Evolutionary conservation across 2,888 invertebrate species (phyloP).

Genomic region (Drosophila picticornis): DNA sequence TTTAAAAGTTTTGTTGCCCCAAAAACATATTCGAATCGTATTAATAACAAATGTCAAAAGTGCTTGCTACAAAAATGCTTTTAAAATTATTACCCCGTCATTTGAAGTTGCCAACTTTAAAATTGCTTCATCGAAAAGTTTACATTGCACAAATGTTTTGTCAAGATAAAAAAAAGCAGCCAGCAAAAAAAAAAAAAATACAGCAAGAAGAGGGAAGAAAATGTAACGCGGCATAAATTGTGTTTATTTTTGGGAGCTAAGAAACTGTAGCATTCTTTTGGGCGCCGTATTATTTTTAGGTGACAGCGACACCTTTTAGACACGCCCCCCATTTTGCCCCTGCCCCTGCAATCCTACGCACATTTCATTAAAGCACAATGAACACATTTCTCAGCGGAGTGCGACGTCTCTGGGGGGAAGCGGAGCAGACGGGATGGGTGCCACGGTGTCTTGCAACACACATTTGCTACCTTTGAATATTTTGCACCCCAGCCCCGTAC

Average conservation of each 20-base stretch:
- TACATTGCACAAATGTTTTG: slow-evolving; percentile 65
- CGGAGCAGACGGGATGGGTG: not conserved
- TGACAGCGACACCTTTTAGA: slow-evolving; percentile 58
- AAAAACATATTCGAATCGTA: slow-evolving; percentile 42
- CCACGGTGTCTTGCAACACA: slow-evolving; percentile 54
- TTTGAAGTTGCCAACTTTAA: slow-evolving; percentile 61
- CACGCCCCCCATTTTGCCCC: not conserved
- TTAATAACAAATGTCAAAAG: slow-evolving; percentile 69
- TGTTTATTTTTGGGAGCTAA: slow-evolving; percentile 62
- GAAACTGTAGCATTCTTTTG: slow-evolving; percentile 69
- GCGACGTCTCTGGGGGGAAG: slow-evolving; percentile 1
- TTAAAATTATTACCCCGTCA: slow-evolving; percentile 59
- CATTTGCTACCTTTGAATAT: slow-evolving; percentile 72
- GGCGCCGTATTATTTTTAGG: slow-evolving; percentile 66
- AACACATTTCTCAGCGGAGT: slow-evolving; percentile 59
- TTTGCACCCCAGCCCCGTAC: slow-evolving; percentile 4
- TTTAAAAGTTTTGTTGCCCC: slow-evolving; percentile 53
- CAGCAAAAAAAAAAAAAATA: not conserved
- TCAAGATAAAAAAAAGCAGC: slow-evolving; percentile 34
- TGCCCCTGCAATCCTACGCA: slow-evolving; percentile 23
- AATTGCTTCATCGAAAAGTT: slow-evolving; percentile 72
- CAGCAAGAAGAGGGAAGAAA: slow-evolving; percentile 17
- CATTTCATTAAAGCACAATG: slow-evolving; percentile 80
- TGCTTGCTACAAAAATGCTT: slow-evolving; percentile 43
- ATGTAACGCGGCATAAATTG: slow-evolving; percentile 67